A percentile compares a stretch with the other conserved stretches of the same genome.
Evolutionary conservation across 1,140 invertebrate genomes (phyloP).

Genomic region (Drosophila nannoptera): DNA sequence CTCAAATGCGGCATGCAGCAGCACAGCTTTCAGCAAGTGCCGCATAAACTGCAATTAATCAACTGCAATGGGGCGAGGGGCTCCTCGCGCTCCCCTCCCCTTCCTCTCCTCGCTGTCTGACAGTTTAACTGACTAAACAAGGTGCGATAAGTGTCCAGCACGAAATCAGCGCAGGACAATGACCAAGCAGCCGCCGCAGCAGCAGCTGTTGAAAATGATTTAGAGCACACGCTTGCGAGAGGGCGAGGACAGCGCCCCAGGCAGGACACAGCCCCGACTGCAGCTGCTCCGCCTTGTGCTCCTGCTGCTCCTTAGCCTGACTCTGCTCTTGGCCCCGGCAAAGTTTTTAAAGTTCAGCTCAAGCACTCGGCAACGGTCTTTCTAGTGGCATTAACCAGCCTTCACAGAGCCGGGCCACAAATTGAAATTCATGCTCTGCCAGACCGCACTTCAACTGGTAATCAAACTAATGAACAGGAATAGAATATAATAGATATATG

Average conservation of each 20-base stretch:
- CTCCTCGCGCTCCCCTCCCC: neutral
- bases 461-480: constrained; percentile 60
- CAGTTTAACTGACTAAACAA: constrained; percentile 75
- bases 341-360: constrained; percentile 54
- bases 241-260: constrained; percentile 19
- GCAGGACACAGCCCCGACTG: constrained; percentile 3
- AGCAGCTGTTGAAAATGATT: constrained; percentile 75
- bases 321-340: too few species aligned
- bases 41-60: constrained; percentile 73
- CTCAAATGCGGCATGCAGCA: constrained; percentile 34
- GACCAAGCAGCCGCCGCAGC: constrained; percentile 55
- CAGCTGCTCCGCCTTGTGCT: neutral
- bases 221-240: constrained; percentile 58
- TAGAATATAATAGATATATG: constrained; percentile 1
- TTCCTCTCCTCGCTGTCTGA: constrained; percentile 37
- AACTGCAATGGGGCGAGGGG: constrained; percentile 20
- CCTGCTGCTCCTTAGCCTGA: neutral
- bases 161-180: constrained; percentile 73
- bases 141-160: constrained; percentile 69
- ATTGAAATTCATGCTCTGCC: constrained; percentile 5
- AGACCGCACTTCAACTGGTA: constrained; percentile 28
- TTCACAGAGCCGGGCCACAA: constrained; percentile 1
- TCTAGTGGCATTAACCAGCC: neutral
- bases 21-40: constrained; percentile 45
- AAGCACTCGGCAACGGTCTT: constrained; percentile 16